phyloP scores from a whole-genome alignment of 2,113 vertebrate species.

The Shinisaurus crocodilurus region DNA sequence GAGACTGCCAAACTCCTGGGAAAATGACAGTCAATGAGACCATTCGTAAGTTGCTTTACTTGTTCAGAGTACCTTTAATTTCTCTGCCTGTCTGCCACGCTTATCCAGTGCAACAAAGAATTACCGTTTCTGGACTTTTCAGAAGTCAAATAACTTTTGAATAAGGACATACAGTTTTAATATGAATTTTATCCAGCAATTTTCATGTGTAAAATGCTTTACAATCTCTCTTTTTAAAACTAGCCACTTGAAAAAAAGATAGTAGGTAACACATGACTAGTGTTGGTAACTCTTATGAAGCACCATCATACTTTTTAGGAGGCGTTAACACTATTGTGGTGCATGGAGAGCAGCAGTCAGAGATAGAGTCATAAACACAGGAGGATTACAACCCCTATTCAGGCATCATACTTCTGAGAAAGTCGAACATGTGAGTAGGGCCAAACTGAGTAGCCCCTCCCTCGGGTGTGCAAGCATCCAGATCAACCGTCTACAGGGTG shows the following conservation, averaged over 20 bases:
- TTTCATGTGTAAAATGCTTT: background rate
- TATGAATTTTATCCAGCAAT: background rate
- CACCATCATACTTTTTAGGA: background rate
- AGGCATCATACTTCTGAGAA: background rate
- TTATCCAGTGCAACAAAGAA: background rate
- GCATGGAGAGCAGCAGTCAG: background rate
- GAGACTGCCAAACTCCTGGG: background rate
- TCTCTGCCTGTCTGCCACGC: background rate
- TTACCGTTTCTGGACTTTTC: background rate
- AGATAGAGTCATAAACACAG: background rate
- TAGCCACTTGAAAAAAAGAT: background rate
- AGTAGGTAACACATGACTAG: background rate
- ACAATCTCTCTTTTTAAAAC: background rate
- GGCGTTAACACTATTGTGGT: background rate
- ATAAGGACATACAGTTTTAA: background rate
- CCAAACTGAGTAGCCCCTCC: background rate
- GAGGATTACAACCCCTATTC: too few species aligned
- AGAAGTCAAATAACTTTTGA: background rate
- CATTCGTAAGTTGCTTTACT: background rate
- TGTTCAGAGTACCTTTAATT: background rate
- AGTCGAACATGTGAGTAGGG: background rate
- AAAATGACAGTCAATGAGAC: background rate
- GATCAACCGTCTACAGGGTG: background rate
- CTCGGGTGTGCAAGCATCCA: background rate
- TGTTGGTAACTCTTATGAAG: background rate